Base-by-base conservation (phyloP, 2,113 vertebrate species). In the Camelus bactrianus region DNA sequence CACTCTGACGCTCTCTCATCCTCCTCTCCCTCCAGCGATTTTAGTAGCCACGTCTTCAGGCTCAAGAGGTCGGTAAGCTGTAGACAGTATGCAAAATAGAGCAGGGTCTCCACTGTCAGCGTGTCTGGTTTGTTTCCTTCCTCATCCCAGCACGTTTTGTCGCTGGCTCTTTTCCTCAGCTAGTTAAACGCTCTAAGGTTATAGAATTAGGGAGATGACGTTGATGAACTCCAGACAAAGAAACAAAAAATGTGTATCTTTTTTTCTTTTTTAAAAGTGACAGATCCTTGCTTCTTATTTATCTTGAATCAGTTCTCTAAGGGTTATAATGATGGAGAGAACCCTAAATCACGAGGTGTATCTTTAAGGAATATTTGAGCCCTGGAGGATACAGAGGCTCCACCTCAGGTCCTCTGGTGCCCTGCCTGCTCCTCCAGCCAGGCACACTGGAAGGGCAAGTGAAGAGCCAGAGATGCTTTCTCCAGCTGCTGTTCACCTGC, bases 301-400 rank as follows among this genome's bases (percentile, higher is more conserved):
- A 10, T 92, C 32, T 92, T 32, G 58, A 87, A 42, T 76, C 35
- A 14, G 2, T 62, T 93, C 73, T 89, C 91, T 75, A 69, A 80
- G 81, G 7, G 12, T 69, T 81, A 75, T 50, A 70, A 80, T 22
- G 56, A 56, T 42, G 54, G 46, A 89, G 16, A 0, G 48, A 76
- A 70, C 11, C 24, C 38, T 16, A 77, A 48, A 58, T 46, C 79
- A 81, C 2, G 0, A 62, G 30, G 26, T 16, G 0, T 58, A 17
- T 67, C 19, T 81, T 80, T 16, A 69, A 4, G 14, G n/a, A 32
- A 3, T 48, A 14, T 60, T 28, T 70, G 69, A 32, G 32, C 64
- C 48, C 48, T 11, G 5, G 8, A 20, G 42, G 56, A 8, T 35
- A 50, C 1, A 48, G 14, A 73, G 70, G 38, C 6, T 11, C 16